Percentiles rank a stretch among this genome's conserved stretches.
Evolutionary conservation across 1,140 invertebrate genomes (phyloP).

Genomic region (Dendrolimus punctatus): DNA sequence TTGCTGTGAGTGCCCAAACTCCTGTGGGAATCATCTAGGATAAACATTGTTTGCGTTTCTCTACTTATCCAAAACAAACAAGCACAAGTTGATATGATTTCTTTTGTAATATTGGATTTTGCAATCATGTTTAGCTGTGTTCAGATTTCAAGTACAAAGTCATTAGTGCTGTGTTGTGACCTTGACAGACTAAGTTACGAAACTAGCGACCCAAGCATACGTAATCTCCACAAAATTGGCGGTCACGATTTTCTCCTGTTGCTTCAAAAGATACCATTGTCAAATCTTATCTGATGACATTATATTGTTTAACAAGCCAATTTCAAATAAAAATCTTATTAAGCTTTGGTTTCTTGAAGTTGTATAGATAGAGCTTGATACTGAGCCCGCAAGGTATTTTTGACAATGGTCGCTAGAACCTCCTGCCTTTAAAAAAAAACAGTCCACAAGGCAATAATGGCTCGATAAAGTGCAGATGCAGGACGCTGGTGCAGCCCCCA

Average conservation of each 20-base stretch:
- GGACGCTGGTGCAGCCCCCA: conserved; percentile 47
- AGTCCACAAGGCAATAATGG: conserved; percentile 42
- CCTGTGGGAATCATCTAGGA: too few relatives aligned
- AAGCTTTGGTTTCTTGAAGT: too few relatives aligned
- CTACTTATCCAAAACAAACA: too few relatives aligned
- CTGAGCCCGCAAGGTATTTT: too few relatives aligned
- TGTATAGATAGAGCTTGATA: too few relatives aligned
- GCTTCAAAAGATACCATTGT: neutral
- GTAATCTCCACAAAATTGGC: conserved; percentile 46
- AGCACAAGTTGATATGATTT: conserved; percentile 15
- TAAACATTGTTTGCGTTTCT: too few relatives aligned
- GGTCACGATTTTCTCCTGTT: conserved; percentile 41
- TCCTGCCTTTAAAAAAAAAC: conserved; percentile 38
- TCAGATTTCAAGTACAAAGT: conserved; percentile 56
- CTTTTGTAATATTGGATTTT: conserved; percentile 5
- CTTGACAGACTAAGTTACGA: conserved; percentile 55
- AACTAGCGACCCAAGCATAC: conserved; percentile 44
- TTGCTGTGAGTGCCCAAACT: too few relatives aligned
- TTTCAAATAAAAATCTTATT: neutral
- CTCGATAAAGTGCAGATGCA: conserved; percentile 42
- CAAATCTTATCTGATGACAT: conserved; percentile 1
- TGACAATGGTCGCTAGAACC: too few relatives aligned
- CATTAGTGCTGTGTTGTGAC: conserved; percentile 40
- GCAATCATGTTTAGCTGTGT: conserved; percentile 25
- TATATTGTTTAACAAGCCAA: neutral